Conservation (phyloP, 1,140 invertebrate genomes). For the Drosophila hydei region DNA sequence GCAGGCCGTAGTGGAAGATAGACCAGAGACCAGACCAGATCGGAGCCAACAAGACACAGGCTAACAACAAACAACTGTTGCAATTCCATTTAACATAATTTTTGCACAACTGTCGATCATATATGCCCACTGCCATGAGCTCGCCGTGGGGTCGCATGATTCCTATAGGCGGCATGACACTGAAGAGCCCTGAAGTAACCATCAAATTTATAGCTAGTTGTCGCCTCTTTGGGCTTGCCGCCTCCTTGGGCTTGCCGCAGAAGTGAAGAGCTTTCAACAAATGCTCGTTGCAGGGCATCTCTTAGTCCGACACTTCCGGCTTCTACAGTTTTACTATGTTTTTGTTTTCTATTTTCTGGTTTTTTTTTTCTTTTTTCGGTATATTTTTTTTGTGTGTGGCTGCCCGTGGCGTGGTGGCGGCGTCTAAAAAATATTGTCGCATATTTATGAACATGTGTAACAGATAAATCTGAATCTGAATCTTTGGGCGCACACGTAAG, state of each 20-base stretch:
- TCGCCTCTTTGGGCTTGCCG: too few species aligned
- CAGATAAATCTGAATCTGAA: constrained; percentile 74
- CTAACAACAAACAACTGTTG: constrained; percentile 82
- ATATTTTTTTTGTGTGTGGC: background rate
- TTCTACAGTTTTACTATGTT: too few species aligned
- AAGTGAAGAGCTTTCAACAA: too few species aligned
- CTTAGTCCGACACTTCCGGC: too few species aligned
- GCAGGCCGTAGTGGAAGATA: background rate
- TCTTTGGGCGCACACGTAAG: constrained; percentile 59
- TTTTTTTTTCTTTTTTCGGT: background rate
- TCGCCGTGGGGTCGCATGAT: background rate
- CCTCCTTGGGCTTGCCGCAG: too few species aligned
- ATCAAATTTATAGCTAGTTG: too few species aligned
- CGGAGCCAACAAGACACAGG: constrained; percentile 48
- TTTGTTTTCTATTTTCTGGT: too few species aligned
- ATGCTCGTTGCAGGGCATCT: too few species aligned
- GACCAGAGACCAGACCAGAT: background rate
- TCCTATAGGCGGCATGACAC: too few species aligned
- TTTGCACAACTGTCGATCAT: constrained; percentile 50
- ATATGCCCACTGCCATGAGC: background rate
- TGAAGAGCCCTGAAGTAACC: too few species aligned
- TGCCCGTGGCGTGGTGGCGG: constrained; percentile 20
- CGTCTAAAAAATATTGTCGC: constrained; percentile 75
- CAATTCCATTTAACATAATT: constrained; percentile 78
- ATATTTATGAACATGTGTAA: constrained; percentile 82